These are phyloP conservation scores for Haliclystus octoradiatus DNA, from an alignment of 30 jellyfish, hydroid and myxozoan genomes.

Conservation along the genomic window DNA sequence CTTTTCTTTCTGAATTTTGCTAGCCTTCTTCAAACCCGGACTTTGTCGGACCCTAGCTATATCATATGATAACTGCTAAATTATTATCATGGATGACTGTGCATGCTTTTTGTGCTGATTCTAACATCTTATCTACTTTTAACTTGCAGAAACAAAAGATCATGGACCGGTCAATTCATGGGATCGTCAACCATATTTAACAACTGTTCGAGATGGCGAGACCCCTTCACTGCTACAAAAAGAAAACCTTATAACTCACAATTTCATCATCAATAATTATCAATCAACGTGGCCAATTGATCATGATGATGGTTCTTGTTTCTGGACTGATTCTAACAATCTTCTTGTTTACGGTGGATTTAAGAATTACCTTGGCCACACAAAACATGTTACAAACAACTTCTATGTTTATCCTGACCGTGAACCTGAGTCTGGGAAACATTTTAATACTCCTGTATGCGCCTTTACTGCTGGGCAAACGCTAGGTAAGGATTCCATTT, in stretches of 20 bases:
- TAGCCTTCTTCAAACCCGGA: too few relatives aligned
- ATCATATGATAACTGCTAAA: too few relatives aligned
- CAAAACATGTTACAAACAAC: constrained; percentile 33
- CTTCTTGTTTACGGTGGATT: constrained; percentile 78
- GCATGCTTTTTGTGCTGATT: neutral
- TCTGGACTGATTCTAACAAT: constrained; percentile 74
- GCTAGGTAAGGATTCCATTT: constrained; percentile 32
- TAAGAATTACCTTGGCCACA: constrained; percentile 83
- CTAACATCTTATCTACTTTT: neutral
- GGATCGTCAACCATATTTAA: constrained; percentile 89
- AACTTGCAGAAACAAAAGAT: constrained; percentile 62
- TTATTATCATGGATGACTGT: too few relatives aligned
- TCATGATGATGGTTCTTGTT: constrained; percentile 95
- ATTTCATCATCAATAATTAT: constrained; percentile 58
- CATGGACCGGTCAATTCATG: constrained; percentile 94
- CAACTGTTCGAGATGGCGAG: constrained; percentile 48
- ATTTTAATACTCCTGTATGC: constrained; percentile 27
- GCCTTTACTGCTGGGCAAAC: constrained; percentile 76
- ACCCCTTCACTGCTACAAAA: constrained; percentile 38
- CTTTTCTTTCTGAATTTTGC: too few relatives aligned
- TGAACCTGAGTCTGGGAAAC: constrained; percentile 18
- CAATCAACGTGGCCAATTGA: constrained; percentile 90
- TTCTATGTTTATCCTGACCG: constrained; percentile 80
- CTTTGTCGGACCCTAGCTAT: too few relatives aligned
- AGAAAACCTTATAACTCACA: constrained; percentile 38